Evolutionary conservation across 2,797 vertebrate genomes (phyloP).

Genomic region (Platyrinchus mystaceus): DNA sequence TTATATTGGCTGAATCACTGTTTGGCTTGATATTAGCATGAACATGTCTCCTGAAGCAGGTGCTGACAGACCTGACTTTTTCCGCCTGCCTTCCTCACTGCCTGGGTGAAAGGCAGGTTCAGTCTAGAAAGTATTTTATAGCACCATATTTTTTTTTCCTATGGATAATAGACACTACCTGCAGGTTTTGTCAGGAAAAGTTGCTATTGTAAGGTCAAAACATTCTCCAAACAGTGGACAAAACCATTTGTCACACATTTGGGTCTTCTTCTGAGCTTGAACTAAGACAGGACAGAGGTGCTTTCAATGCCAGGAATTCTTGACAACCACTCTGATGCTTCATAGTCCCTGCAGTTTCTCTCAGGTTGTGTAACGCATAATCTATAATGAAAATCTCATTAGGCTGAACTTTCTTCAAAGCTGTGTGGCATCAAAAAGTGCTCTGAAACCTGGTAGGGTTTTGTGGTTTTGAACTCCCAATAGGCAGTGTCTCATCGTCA

Average conservation of each 20-base stretch:
- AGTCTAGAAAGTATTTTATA: neutral
- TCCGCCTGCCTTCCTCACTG: neutral
- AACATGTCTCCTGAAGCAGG: neutral
- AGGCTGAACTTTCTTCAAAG: neutral
- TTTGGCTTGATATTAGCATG: neutral
- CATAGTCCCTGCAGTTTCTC: neutral
- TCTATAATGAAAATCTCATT: neutral
- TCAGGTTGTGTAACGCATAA: neutral
- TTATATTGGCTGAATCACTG: neutral
- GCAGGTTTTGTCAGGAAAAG: neutral
- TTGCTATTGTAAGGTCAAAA: neutral
- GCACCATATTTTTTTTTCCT: neutral
- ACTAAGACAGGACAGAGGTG: neutral
- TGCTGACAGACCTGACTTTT: slow-evolving; percentile 14
- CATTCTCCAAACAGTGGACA: neutral
- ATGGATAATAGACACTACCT: neutral
- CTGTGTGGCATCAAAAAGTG: neutral
- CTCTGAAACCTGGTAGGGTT: neutral
- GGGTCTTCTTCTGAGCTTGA: neutral
- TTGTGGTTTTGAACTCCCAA: neutral
- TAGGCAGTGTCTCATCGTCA: neutral
- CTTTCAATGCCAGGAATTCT: neutral
- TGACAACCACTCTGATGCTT: neutral
- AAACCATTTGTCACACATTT: neutral
- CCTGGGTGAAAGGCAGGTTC: neutral